Percentiles rank a stretch among this genome's conserved stretches.
phyloP scores from a whole-genome alignment of 2,113 vertebrate species.

The Prionailurus bengalensis region DNA sequence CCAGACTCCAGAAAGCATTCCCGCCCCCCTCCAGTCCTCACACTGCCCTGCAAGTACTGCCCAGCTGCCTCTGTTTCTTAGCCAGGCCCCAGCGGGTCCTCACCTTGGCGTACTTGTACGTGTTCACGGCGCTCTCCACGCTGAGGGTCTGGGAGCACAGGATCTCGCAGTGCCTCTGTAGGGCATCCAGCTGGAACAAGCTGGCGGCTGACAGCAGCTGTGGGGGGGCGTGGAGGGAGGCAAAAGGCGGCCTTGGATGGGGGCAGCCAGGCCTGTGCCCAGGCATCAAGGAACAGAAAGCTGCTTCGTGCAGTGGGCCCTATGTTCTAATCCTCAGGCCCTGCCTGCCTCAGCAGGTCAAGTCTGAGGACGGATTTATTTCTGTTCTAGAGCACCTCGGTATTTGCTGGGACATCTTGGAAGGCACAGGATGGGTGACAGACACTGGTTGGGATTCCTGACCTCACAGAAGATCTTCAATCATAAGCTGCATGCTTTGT shows the following conservation, averaged over 20 bases:
- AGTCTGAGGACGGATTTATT: not conserved
- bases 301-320: not conserved
- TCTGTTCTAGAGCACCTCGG: not conserved
- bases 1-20: not conserved
- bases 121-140: constrained; percentile 93
- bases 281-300: not conserved
- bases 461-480: not conserved
- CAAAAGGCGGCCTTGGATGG: not conserved
- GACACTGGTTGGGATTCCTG: not conserved
- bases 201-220: constrained; percentile 95
- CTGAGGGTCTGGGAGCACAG: constrained; percentile 94
- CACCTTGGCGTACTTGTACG: constrained; percentile 98
- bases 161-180: constrained; percentile 97
- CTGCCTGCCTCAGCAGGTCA: not conserved
- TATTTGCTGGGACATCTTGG: not conserved
- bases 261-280: not conserved
- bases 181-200: constrained; percentile 94
- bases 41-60: too few relatives aligned
- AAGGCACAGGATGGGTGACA: not conserved
- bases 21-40: too few relatives aligned
- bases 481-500: fast-evolving
- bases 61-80: too few relatives aligned
- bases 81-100: not conserved
- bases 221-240: fast-evolving
- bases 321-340: not conserved